These are phyloP conservation scores for Apis mellifera DNA, from an alignment of 1,140 invertebrate genomes.

Conservation along the genomic window DNA sequence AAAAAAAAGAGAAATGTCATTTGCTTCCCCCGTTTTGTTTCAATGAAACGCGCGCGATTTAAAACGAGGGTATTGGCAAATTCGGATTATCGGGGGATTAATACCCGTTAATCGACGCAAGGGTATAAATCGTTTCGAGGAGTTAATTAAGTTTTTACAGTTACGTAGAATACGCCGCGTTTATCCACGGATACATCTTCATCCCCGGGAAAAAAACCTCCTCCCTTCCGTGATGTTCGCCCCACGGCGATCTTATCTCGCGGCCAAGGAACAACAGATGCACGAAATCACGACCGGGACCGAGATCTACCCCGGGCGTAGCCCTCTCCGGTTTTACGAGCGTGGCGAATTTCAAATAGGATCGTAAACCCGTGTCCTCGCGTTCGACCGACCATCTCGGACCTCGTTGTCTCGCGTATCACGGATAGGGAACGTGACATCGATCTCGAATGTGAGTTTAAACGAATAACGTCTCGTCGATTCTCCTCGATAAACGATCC, in stretches of 20 bases:
- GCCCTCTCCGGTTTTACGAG: conserved; percentile 15
- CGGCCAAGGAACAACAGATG: conserved; percentile 68
- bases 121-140: conserved; percentile 57
- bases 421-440: background rate
- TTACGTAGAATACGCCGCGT: conserved; percentile 46
- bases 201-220: conserved; percentile 46
- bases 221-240: background rate
- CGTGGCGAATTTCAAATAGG: conserved; percentile 43
- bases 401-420: background rate
- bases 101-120: conserved; percentile 51
- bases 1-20: background rate
- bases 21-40: too few species aligned
- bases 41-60: conserved; percentile 27
- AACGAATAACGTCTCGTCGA: background rate
- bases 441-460: background rate
- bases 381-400: background rate
- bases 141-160: conserved; percentile 67
- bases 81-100: conserved; percentile 59
- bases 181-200: conserved; percentile 69
- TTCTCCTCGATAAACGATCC: too few species aligned
- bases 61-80: conserved; percentile 35
- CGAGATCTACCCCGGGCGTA: conserved; percentile 32
- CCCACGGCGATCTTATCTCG: conserved; percentile 53
- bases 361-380: conserved; percentile 29
- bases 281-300: conserved; percentile 60